A percentile compares a stretch with the other conserved stretches of the same genome.
phyloP scores from a whole-genome alignment of 1,140 invertebrate genomes.

The Mercenaria mercenaria region DNA sequence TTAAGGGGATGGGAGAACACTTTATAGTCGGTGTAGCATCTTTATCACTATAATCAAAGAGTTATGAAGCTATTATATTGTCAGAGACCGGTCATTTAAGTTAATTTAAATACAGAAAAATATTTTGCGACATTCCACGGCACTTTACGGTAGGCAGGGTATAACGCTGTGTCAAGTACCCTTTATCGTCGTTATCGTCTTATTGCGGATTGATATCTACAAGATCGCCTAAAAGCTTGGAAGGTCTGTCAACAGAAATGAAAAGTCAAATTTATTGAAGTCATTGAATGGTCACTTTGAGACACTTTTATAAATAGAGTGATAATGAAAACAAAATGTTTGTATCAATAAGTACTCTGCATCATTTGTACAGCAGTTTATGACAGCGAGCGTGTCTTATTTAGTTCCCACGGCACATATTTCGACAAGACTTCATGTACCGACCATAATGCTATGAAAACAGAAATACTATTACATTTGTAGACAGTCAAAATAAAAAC shows the following conservation, averaged over 20 bases:
- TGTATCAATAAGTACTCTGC: not conserved
- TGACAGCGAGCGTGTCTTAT: not conserved
- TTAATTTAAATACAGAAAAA: conserved; percentile 49
- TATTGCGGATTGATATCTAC: conserved; percentile 38
- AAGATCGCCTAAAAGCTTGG: not conserved
- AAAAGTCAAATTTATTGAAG: conserved; percentile 49
- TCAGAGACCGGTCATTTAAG: conserved; percentile 43
- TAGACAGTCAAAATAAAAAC: no score
- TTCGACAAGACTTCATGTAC: no score
- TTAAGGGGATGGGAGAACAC: not conserved
- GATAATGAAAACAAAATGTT: conserved; percentile 40
- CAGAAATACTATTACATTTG: no score
- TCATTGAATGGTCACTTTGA: conserved; percentile 28
- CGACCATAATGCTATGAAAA: no score
- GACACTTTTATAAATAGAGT: conserved; percentile 39
- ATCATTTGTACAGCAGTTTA: not conserved
- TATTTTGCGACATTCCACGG: conserved; percentile 45
- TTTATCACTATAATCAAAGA: conserved; percentile 33
- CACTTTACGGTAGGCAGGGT: conserved; percentile 46
- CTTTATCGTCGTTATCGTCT: conserved; percentile 18
- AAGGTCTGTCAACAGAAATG: conserved; percentile 41
- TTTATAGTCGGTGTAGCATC: not conserved
- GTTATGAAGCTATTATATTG: conserved; percentile 48
- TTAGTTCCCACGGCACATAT: conserved; percentile 22
- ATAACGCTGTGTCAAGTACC: conserved; percentile 42